Evolutionary conservation across 2,113 vertebrate genomes (phyloP).

Genomic region (Thymallus thymallus): DNA sequence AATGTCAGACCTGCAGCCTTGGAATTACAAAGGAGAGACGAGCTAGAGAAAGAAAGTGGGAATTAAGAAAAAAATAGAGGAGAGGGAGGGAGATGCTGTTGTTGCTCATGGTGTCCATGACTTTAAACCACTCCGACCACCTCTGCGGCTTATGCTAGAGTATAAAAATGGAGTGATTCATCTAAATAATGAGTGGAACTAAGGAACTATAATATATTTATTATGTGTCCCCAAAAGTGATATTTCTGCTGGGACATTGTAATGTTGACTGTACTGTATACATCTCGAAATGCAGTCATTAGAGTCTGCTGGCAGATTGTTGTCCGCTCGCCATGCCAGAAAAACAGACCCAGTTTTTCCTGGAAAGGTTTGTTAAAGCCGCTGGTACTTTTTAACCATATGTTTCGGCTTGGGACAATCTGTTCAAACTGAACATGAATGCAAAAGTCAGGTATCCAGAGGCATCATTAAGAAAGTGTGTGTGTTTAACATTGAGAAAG

Average conservation of each 20-base stretch:
- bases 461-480: conserved; percentile 55
- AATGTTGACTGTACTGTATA: no score
- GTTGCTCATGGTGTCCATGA: not conserved
- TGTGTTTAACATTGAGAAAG: conserved; percentile 31
- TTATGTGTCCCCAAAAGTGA: not conserved
- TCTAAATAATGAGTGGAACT: no score
- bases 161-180: no score
- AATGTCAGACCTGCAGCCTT: conserved; percentile 43
- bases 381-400: conserved; percentile 54
- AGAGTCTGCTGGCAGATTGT: conserved; percentile 13
- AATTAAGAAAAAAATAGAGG: conserved; percentile 16
- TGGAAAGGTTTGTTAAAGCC: conserved; percentile 34
- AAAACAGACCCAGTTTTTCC: conserved; percentile 29
- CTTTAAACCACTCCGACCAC: not conserved
- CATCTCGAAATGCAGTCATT: conserved; percentile 15
- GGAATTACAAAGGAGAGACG: conserved; percentile 38
- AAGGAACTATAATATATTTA: no score
- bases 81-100: no score
- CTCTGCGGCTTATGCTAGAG: no score
- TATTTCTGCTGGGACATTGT: not conserved
- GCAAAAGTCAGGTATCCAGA: conserved; percentile 51
- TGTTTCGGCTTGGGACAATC: conserved; percentile 52
- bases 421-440: conserved; percentile 55
- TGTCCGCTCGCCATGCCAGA: conserved; percentile 30
- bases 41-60: conserved; percentile 7